Conservation (phyloP, 2,888 invertebrate genomes). For the Galerucella calmariensis region DNA sequence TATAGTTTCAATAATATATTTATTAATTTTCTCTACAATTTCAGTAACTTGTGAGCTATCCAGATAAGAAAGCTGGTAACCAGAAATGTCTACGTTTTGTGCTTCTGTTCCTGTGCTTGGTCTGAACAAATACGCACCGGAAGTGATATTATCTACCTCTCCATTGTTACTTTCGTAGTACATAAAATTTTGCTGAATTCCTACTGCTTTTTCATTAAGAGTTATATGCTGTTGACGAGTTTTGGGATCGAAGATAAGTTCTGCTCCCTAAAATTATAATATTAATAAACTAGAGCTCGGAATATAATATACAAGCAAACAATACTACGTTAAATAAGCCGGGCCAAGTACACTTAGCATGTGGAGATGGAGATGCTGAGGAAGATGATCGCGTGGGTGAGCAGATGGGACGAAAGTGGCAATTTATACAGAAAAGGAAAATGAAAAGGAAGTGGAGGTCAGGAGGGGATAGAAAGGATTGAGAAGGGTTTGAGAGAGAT, state of each 20-base stretch:
- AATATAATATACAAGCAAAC: too few relatives aligned
- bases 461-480: too few relatives aligned
- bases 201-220: conserved; percentile 60
- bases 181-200: conserved; percentile 72
- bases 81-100: conserved; percentile 1
- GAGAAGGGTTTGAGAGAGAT: too few relatives aligned
- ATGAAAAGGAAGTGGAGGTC: too few relatives aligned
- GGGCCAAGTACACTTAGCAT: too few relatives aligned
- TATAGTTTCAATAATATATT: conserved; percentile 79
- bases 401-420: too few relatives aligned
- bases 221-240: conserved; percentile 64
- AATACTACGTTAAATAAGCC: too few relatives aligned
- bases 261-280: conserved; percentile 18
- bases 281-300: too few relatives aligned
- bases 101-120: conserved; percentile 67
- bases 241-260: conserved; percentile 67
- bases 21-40: conserved; percentile 69
- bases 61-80: conserved; percentile 3
- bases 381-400: too few relatives aligned
- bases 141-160: conserved; percentile 70
- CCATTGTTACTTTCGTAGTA: conserved; percentile 79
- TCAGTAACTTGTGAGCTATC: conserved; percentile 33
- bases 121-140: conserved; percentile 92
- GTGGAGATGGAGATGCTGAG: too few relatives aligned
- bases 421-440: too few relatives aligned